Conservation (phyloP, 37 sponge, comb jelly and placozoan species). For the Diacarnus erythraeanus region DNA sequence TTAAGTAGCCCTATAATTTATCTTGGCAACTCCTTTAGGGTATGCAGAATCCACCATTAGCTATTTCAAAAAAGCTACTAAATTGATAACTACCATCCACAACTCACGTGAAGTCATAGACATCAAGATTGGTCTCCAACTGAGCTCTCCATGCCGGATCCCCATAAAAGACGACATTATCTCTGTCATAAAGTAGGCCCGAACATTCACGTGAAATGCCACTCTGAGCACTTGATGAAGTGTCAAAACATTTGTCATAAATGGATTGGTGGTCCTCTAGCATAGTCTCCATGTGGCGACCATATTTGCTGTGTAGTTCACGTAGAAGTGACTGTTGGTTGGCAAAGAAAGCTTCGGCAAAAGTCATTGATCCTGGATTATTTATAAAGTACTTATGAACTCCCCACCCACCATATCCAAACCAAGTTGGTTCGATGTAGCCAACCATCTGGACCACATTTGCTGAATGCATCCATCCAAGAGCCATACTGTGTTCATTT, state of each 20-base stretch:
- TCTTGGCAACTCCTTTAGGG: no score
- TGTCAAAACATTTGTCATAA: conserved; percentile 18
- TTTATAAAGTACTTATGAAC: conserved; percentile 68
- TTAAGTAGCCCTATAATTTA: no score
- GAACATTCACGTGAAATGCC: conserved; percentile 11
- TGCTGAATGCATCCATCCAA: conserved; percentile 79
- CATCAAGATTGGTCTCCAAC: conserved; percentile 34
- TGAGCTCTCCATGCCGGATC: conserved; percentile 70
- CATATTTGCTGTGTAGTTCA: conserved; percentile 26
- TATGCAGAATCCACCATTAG: no score
- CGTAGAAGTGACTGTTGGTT: conserved; percentile 64
- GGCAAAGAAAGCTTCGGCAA: conserved; percentile 73
- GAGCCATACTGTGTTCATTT: conserved; percentile 58
- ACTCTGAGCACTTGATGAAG: background rate
- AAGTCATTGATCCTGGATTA: conserved; percentile 48
- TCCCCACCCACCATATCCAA: conserved; percentile 78
- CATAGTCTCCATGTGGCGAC: background rate
- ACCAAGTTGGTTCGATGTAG: conserved; percentile 63
- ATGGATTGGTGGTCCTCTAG: background rate
- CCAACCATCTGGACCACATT: conserved; percentile 74
- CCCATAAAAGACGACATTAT: conserved; percentile 71
- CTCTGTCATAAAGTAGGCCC: conserved; percentile 59
- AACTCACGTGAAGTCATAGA: conserved; percentile 11
- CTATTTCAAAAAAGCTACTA: no score
- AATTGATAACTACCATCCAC: background rate